Base-by-base conservation (phyloP, 2,888 invertebrate species). In the Aelia acuminata region DNA sequence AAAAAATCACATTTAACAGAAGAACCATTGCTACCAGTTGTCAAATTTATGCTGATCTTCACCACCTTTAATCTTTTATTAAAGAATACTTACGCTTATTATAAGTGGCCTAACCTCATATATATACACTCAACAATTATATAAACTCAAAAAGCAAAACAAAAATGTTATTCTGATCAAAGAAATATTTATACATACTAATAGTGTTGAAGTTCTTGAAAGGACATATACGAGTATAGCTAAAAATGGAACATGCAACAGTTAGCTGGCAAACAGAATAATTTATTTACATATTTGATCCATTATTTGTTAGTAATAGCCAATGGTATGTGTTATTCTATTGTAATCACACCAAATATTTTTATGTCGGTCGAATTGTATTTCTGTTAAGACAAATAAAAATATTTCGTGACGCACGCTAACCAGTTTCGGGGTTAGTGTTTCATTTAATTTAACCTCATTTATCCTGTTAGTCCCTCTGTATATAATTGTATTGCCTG, bases 321-420 rank as follows among this genome's bases (percentile, higher is more conserved):
- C 20, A 35, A 70, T 70, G 3, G 31, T 70, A 35, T 70, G 35
- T 2, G 26, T 4, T 63, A 70, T 35, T 70, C 31, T 18, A 22
- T 35, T 70, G 10, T 70, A 18, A 70, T 70, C 63, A 70, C 63
- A 35, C 63, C 10, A 57, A 57, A 57, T 57, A 57, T 70, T 70
- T 70, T 70, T 35, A 35, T 70, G 35, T 70, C 26, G 35, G 15
- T 70, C 5, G 18, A 35, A 70, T 35, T 31, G 35, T 70, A 70
- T 70, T 70, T 35, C 31, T 20, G 7, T 35, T 70, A 70, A 63
- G 15, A 31, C 63, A 63, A 63, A 63, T 63, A 63, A 31, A 70
- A 70, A 70, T 35, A 20, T 70, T 70, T 31, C 63, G 63, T 70
- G 63, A 31, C 18, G 63, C 63, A 70, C 63, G 63, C 63, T 18